Evolutionary conservation across 2,113 vertebrate species (phyloP), one percentile per base, ranked within the genome.

Genomic region (Propithecus coquereli): DNA sequence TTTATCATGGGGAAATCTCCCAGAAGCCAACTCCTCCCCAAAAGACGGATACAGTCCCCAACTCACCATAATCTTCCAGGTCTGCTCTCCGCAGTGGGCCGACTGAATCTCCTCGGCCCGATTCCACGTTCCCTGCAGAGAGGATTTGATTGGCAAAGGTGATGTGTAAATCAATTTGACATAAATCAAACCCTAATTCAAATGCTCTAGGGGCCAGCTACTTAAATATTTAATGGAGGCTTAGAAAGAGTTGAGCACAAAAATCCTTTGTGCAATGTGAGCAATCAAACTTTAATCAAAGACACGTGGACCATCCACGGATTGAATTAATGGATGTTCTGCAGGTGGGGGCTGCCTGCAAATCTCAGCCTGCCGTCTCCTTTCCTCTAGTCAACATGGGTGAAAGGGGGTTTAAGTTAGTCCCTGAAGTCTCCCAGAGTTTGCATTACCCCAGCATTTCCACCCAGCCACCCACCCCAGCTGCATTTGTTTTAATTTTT

Each of bases 161-260:
- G 83, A 83, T 68, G 68, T 77, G 77, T 94, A 88, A 86, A 96
- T 88, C 93, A 83, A 79, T 91, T 77, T 79, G 88, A 92, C 61
- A 37, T 96, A 88, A 96, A 94, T 95, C 91, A 96, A 57, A 92
- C 71, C 82, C 61, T 86, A 93, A 96, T 94, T 89, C 77, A 94
- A 94, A 96, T 93, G 65, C 85, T 95, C 92, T 25, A 37, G 71
- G 68, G 80, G 14, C 65, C 76, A 66, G 61, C 86, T 92, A 40
- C 91, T 91, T 96, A 94, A 96, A 96, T 97, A 97, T 96, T 98
- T 94, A 82, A 96, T 47, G 70, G 91, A 79, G 34, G 47, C 73
- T 84, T 59, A 18, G 16, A 40, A 88, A 85, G 76, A 61, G 45
- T 83, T 34, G 81, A 96, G 77, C 85, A 79, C 87, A 90, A 76